Conservation (phyloP, 1,140 invertebrate genomes). For the Zaprionus camerounensis region DNA sequence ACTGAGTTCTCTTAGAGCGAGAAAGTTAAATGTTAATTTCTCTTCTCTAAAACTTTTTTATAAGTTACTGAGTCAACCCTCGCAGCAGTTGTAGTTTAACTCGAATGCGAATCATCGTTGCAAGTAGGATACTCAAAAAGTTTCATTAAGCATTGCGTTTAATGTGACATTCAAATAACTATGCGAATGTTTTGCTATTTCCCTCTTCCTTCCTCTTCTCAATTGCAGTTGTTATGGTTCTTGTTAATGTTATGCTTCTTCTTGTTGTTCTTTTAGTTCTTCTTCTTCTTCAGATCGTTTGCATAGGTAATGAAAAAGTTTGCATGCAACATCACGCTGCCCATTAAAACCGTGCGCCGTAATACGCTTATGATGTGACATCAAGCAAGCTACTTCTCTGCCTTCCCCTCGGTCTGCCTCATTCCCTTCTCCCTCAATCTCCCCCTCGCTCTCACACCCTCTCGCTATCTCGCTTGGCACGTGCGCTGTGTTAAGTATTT, state of each 20-base stretch:
- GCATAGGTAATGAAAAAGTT: conserved; percentile 68
- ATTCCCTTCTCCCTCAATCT: background rate
- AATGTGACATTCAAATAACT: conserved; percentile 65
- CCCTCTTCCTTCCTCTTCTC: background rate
- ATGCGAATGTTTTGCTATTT: conserved; percentile 29
- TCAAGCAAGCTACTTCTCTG: conserved; percentile 12
- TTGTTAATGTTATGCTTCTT: conserved; percentile 32
- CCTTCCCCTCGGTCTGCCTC: too few species aligned
- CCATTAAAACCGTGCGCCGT: conserved; percentile 44
- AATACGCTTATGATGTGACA: conserved; percentile 49
- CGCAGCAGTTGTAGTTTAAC: background rate
- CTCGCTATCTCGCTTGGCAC: conserved; percentile 11
- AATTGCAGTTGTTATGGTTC: background rate
- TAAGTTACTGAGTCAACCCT: background rate
- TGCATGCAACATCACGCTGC: conserved; percentile 30
- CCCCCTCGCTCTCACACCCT: background rate
- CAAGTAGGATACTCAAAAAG: conserved; percentile 18
- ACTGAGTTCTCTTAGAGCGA: too few species aligned
- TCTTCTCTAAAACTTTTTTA: too few species aligned
- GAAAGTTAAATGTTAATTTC: too few species aligned
- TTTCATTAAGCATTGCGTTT: conserved; percentile 51
- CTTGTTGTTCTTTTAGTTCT: conserved; percentile 7
- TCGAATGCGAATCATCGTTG: background rate
- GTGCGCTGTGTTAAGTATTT: conserved; percentile 18
- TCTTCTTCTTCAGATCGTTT: conserved; percentile 54